Evolutionary conservation across 1,140 invertebrate species (phyloP).

Genomic region (Hylaeus volcanicus): DNA sequence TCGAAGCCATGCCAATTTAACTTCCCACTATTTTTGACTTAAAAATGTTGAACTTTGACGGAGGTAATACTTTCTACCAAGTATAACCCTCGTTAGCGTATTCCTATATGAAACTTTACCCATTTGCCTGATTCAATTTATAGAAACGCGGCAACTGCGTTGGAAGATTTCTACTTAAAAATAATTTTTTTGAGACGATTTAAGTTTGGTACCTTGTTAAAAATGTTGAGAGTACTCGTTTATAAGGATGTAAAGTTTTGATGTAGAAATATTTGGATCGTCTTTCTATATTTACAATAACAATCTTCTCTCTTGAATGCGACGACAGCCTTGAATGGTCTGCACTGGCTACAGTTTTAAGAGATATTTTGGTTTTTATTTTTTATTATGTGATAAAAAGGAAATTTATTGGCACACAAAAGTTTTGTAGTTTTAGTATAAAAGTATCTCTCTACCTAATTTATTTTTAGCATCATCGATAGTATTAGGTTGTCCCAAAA

Average conservation of each 20-base stretch:
- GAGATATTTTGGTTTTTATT: conserved; percentile 21
- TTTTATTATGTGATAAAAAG: conserved; percentile 12
- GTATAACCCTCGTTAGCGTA: conserved; percentile 9
- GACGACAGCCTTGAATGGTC: neutral
- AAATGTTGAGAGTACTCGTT: neutral
- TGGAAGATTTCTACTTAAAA: too few relatives aligned
- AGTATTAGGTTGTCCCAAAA: too few relatives aligned
- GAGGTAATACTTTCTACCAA: neutral
- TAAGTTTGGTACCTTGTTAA: neutral
- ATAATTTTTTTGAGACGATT: neutral
- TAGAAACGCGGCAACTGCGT: neutral
- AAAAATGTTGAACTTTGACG: neutral
- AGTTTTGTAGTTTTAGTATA: neutral
- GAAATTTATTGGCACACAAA: conserved; percentile 12
- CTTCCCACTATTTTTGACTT: neutral
- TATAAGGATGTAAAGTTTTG: neutral
- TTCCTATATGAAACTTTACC: neutral
- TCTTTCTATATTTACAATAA: neutral
- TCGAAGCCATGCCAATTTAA: neutral
- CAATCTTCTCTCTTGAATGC: neutral
- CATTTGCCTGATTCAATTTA: too few relatives aligned
- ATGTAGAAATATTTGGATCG: neutral
- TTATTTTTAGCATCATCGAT: too few relatives aligned
- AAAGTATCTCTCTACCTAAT: too few relatives aligned
- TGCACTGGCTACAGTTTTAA: conserved; percentile 15